Percentiles rank a stretch among this genome's conserved stretches.
These are phyloP conservation scores for Sturnira hondurensis DNA, from an alignment of 2,113 vertebrate genomes.

Conservation along the genomic window DNA sequence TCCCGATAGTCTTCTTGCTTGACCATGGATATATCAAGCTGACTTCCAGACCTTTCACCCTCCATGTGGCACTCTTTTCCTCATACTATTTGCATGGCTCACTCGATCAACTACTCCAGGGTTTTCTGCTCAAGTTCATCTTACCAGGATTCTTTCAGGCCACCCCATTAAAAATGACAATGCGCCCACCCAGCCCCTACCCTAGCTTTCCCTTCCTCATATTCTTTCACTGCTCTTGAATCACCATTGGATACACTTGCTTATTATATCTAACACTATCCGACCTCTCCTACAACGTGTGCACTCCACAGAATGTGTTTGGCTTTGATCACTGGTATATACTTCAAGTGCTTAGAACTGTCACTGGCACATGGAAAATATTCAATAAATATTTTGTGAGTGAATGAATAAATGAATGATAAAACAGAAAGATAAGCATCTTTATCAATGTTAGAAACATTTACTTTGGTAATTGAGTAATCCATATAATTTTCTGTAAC, in stretches of 20 bases:
- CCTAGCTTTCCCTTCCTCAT: background rate
- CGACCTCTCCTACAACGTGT: background rate
- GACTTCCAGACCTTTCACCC: background rate
- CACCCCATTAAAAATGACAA: background rate
- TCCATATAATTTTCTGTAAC: background rate
- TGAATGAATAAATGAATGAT: background rate
- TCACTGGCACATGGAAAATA: background rate
- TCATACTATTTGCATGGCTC: background rate
- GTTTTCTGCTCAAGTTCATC: background rate
- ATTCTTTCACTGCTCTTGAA: background rate
- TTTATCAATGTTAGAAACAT: background rate
- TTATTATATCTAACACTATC: background rate
- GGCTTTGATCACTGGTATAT: background rate
- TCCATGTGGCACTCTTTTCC: background rate
- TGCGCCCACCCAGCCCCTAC: fast-evolving
- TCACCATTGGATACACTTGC: background rate
- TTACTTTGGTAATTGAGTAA: constrained; percentile 8
- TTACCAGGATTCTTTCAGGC: background rate
- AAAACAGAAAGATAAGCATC: constrained; percentile 4
- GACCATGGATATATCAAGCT: background rate
- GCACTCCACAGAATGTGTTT: background rate
- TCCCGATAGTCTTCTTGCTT: background rate
- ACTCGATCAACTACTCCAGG: background rate
- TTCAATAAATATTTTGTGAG: background rate
- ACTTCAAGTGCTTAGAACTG: background rate